Conservation (phyloP, 2,888 invertebrate genomes). For the Nomada ferruginata region DNA sequence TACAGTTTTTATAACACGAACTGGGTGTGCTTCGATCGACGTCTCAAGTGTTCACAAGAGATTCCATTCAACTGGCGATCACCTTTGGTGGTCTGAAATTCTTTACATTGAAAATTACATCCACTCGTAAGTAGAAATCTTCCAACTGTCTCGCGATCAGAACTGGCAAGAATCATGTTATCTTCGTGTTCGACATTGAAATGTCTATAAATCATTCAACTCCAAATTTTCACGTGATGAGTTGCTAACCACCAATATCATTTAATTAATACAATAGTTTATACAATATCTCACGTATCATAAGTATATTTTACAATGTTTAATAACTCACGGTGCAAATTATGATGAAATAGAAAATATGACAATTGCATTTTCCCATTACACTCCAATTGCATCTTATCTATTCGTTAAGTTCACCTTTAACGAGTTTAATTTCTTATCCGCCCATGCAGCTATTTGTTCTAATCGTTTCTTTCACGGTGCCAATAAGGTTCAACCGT, state of each 20-base stretch:
- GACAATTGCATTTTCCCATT: no score
- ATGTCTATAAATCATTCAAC: no score
- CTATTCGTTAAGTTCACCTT: no score
- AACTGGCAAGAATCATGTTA: not conserved
- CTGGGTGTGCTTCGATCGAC: slow-evolving; percentile 72
- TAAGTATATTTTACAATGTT: no score
- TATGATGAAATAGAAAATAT: no score
- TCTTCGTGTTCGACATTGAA: not conserved
- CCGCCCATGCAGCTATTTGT: no score
- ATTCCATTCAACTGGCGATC: slow-evolving; percentile 77
- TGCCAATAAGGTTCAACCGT: slow-evolving; percentile 69
- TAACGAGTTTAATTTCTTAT: no score
- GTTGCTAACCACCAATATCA: not conserved
- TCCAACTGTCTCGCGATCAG: not conserved
- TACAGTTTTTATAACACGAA: slow-evolving; percentile 76
- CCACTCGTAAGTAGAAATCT: slow-evolving; percentile 67
- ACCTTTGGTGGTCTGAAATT: slow-evolving; percentile 83
- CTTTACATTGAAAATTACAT: slow-evolving; percentile 81
- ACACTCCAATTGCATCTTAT: no score
- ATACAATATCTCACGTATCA: no score
- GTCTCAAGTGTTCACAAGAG: slow-evolving; percentile 77
- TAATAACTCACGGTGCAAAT: no score
- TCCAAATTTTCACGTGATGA: no score
- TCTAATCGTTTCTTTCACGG: slow-evolving; percentile 59
- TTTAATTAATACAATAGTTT: slow-evolving; percentile 2